phyloP scores from a whole-genome alignment of 35 echinoderm and acorn worm genomes.

The Amphiura filiformis region DNA sequence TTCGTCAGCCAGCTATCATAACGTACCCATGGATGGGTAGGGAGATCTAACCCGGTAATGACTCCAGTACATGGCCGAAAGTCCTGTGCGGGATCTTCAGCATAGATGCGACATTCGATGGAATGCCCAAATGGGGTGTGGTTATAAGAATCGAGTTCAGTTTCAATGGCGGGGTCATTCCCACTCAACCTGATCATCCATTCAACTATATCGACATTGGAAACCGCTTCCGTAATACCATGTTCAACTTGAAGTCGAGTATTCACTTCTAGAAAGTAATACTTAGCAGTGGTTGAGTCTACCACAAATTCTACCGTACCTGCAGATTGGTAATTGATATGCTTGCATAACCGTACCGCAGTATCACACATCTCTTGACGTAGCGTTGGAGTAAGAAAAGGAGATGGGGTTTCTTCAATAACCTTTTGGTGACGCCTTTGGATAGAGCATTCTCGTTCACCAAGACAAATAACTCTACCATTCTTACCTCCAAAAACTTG shows the following conservation, averaged over 20 bases:
- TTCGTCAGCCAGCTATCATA: neutral
- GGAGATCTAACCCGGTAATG: neutral
- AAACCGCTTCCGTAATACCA: neutral
- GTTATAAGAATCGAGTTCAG: neutral
- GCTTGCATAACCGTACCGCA: too few relatives aligned
- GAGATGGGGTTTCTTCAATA: too few relatives aligned
- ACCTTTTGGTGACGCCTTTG: too few relatives aligned
- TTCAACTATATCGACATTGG: neutral
- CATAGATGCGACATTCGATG: neutral
- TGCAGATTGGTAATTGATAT: neutral
- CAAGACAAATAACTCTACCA: too few relatives aligned
- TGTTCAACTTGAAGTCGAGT: constrained; percentile 7
- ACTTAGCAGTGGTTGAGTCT: neutral
- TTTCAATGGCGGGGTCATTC: neutral
- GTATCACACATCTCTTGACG: too few relatives aligned
- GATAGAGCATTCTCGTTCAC: too few relatives aligned
- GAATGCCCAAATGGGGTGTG: neutral
- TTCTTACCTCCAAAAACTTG: too few relatives aligned
- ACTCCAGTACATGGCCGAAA: neutral
- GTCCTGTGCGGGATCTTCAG: neutral
- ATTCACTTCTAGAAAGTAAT: neutral
- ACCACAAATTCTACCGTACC: neutral
- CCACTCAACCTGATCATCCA: neutral
- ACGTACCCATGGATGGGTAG: neutral
- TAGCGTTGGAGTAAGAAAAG: too few relatives aligned